Percentiles rank a stretch among this genome's conserved stretches.
Evolutionary conservation across 2,797 vertebrate genomes (phyloP).

Genomic region (Sebastes paucispinis): DNA sequence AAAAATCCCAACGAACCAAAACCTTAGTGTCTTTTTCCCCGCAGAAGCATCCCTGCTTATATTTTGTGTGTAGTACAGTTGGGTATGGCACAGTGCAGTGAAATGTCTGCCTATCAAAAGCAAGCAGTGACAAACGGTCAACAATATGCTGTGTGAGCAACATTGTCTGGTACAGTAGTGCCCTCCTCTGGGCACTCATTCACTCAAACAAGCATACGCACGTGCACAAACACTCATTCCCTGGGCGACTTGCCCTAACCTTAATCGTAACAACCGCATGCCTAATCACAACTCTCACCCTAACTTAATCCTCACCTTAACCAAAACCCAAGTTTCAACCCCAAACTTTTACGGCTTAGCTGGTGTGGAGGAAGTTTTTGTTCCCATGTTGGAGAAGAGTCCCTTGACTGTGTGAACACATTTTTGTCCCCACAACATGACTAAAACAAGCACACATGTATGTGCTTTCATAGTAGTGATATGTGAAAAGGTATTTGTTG

Average conservation of each 20-base stretch:
- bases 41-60: not conserved
- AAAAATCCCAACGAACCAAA: not conserved
- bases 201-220: not conserved
- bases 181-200: conserved; percentile 76
- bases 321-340: not conserved
- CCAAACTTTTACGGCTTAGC: not conserved
- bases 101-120: not conserved
- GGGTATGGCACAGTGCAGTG: not conserved
- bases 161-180: conserved; percentile 66
- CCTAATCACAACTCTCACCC: not conserved
- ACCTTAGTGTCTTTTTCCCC: not conserved
- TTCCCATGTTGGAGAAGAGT: not conserved
- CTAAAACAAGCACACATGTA: not conserved
- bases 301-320: not conserved
- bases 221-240: not conserved
- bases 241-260: not conserved
- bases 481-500: not conserved
- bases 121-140: conserved; percentile 32
- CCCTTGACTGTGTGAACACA: not conserved
- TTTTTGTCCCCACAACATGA: not conserved
- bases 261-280: not conserved
- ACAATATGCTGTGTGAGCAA: conserved; percentile 16
- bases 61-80: not conserved
- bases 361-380: not conserved
- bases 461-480: not conserved